phyloP scores from a whole-genome alignment of 1,140 invertebrate species.

The Acromyrmex charruanus region DNA sequence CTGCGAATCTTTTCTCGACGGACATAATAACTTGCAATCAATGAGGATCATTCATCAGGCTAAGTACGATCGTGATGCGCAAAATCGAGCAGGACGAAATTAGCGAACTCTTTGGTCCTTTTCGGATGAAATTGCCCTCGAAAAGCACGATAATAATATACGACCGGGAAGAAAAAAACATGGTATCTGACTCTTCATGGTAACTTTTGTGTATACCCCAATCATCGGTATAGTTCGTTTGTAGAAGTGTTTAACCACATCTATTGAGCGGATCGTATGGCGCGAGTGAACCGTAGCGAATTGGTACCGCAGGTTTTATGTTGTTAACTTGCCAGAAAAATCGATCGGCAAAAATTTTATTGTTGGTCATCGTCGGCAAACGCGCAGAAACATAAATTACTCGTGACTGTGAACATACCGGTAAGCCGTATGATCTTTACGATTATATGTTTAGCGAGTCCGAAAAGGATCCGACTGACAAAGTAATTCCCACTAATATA shows the following conservation, averaged over 20 bases:
- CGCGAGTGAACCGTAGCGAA: background rate
- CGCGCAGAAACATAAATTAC: slow-evolving; percentile 53
- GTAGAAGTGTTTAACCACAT: background rate
- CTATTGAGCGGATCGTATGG: background rate
- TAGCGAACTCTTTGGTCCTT: background rate
- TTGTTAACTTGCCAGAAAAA: slow-evolving; percentile 9
- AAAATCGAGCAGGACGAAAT: slow-evolving; percentile 26
- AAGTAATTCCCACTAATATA: slow-evolving; percentile 4
- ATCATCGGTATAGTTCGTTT: background rate
- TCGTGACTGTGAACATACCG: slow-evolving; percentile 48
- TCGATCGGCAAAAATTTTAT: slow-evolving; percentile 31
- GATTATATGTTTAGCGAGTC: background rate
- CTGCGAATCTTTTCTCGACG: background rate
- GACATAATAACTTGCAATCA: slow-evolving; percentile 51
- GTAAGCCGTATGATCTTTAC: slow-evolving; percentile 58
- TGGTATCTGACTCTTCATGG: background rate
- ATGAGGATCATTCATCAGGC: slow-evolving; percentile 48
- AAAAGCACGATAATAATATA: background rate
- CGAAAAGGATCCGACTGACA: background rate
- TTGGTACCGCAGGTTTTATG: background rate
- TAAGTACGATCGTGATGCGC: slow-evolving; percentile 27
- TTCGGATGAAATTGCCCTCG: background rate
- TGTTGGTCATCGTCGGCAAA: slow-evolving; percentile 32
- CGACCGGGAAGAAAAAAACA: background rate
- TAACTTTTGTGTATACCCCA: background rate